A percentile compares a stretch with the other conserved stretches of the same genome.
Evolutionary conservation across 2,797 vertebrate species (phyloP).

Genomic region (Pteronotus mesoamericanus): DNA sequence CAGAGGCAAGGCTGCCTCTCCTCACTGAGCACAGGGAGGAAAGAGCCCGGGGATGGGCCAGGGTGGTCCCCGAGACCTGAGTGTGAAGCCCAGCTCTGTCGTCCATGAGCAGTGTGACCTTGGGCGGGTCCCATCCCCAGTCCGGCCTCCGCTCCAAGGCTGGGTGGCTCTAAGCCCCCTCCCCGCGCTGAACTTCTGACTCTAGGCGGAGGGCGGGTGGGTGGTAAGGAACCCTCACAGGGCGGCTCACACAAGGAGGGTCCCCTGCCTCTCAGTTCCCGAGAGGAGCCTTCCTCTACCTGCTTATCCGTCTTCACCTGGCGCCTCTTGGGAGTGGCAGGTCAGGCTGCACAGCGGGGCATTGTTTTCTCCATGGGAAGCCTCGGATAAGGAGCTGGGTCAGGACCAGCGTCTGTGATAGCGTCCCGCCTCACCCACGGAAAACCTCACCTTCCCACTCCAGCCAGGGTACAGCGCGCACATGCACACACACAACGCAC

Average conservation of each 20-base stretch:
- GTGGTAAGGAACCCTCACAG: neutral
- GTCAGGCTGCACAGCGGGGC: neutral
- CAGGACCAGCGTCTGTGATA: neutral
- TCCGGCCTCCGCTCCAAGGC: neutral
- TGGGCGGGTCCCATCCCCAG: no score
- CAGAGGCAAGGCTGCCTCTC: neutral
- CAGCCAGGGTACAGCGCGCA: neutral
- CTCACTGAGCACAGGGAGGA: neutral
- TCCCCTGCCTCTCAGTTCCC: neutral
- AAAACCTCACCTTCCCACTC: neutral
- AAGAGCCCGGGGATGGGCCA: neutral
- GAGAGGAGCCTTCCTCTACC: neutral
- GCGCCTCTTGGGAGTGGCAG: neutral
- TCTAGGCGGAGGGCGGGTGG: rapidly evolving
- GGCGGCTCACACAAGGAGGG: neutral
- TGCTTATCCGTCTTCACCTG: neutral
- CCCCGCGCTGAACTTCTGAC: neutral
- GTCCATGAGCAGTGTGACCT: neutral
- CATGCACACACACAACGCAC: rapidly evolving
- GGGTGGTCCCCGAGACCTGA: neutral
- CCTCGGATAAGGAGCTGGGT: neutral
- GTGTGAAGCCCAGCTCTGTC: neutral
- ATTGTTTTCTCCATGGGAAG: neutral
- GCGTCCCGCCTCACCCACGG: neutral
- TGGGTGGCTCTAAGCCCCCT: neutral